phyloP scores from a whole-genome alignment of 2,888 invertebrate species.

The Candidula unifasciata region DNA sequence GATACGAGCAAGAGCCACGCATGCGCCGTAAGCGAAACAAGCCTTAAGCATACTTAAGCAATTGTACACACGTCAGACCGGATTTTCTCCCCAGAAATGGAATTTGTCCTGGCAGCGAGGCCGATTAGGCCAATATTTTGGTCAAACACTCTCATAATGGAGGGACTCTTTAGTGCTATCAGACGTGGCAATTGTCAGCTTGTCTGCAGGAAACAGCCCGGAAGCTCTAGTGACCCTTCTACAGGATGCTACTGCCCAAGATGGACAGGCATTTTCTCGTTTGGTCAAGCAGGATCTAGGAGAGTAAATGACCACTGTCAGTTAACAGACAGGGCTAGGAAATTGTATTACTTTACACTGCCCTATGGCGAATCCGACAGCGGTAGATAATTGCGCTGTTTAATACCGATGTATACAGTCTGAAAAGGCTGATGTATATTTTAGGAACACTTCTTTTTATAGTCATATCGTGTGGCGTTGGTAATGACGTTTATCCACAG shows the following conservation, averaged over 20 bases:
- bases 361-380: too few species aligned
- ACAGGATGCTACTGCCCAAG: neutral
- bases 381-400: too few species aligned
- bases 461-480: too few species aligned
- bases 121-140: slow-evolving; percentile 57
- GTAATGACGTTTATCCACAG: too few species aligned
- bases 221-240: slow-evolving; percentile 36
- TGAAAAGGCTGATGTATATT: too few species aligned
- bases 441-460: too few species aligned
- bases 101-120: slow-evolving; percentile 50
- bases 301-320: slow-evolving; percentile 17
- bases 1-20: neutral
- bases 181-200: slow-evolving; percentile 49
- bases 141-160: slow-evolving; percentile 51
- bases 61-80: slow-evolving; percentile 52
- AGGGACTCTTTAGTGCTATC: slow-evolving; percentile 44
- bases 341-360: slow-evolving; percentile 27
- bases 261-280: slow-evolving; percentile 5
- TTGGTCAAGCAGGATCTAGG: neutral
- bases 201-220: slow-evolving; percentile 39
- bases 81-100: slow-evolving; percentile 49
- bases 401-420: too few species aligned
- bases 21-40: slow-evolving; percentile 51
- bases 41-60: slow-evolving; percentile 56
- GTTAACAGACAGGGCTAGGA: slow-evolving; percentile 24